Evolutionary conservation across 2,113 vertebrate genomes (phyloP).

Genomic region (Spermophilus dauricus): DNA sequence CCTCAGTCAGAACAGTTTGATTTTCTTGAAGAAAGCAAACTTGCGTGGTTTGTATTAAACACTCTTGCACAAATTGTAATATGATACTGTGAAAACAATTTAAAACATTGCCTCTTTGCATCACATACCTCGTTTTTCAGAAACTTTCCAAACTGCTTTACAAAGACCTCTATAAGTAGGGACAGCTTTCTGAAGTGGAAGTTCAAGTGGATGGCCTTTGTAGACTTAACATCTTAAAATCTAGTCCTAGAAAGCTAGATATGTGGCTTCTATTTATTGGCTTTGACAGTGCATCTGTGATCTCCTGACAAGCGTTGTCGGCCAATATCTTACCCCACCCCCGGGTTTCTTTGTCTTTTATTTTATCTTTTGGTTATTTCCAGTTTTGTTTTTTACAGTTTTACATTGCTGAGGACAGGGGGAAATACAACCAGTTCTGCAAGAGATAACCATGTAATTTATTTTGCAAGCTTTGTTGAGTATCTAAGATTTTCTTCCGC

Average conservation of each 20-base stretch:
- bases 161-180: conserved; percentile 67
- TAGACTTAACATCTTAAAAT: conserved; percentile 75
- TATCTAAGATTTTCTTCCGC: conserved; percentile 91
- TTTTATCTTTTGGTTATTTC: conserved; percentile 88
- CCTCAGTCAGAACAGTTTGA: conserved; percentile 78
- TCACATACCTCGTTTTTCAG: conserved; percentile 91
- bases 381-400: conserved; percentile 85
- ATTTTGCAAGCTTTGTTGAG: conserved; percentile 86
- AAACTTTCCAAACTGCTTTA: conserved; percentile 86
- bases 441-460: conserved; percentile 85
- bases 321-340: conserved; percentile 28
- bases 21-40: conserved; percentile 75
- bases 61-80: conserved; percentile 87
- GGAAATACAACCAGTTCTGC: conserved; percentile 64
- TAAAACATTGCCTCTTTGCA: conserved; percentile 86
- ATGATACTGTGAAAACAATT: conserved; percentile 89
- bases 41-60: conserved; percentile 82
- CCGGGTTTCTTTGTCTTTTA: conserved; percentile 75
- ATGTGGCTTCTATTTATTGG: conserved; percentile 55
- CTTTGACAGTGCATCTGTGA: conserved; percentile 72
- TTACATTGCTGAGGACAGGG: conserved; percentile 82
- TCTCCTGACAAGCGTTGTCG: conserved; percentile 70
- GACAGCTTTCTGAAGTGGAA: conserved; percentile 72
- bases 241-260: conserved; percentile 65
- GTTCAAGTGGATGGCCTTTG: conserved; percentile 76